phyloP scores from a whole-genome alignment of 2,113 vertebrate species.

The Aspiorhynchus laticeps region DNA sequence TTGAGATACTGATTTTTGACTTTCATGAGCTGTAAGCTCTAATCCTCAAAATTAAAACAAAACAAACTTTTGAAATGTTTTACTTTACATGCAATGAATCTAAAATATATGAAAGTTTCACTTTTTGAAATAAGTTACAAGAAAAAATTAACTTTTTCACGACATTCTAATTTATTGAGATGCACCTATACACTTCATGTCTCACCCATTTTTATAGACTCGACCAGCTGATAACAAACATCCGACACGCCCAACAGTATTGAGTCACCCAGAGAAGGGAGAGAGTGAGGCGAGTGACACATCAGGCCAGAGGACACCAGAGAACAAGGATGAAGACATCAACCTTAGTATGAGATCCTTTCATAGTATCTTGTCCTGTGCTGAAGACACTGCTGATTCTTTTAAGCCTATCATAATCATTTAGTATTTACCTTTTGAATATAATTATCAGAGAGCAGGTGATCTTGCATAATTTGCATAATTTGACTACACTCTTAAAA shows the following conservation, averaged over 20 bases:
- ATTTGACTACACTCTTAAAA: not conserved
- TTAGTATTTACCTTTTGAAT: not conserved
- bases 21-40: no score
- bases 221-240: constrained; percentile 76
- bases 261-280: constrained; percentile 73
- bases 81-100: no score
- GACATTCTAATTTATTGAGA: no score
- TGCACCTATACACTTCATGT: not conserved
- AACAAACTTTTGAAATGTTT: no score
- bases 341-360: constrained; percentile 77
- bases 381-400: not conserved
- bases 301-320: constrained; percentile 63
- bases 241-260: constrained; percentile 82
- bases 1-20: no score
- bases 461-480: not conserved
- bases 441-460: not conserved
- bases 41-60: no score
- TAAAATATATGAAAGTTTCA: no score
- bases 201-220: constrained; percentile 53
- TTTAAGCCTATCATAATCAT: not conserved
- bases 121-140: no score
- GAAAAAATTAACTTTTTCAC: no score
- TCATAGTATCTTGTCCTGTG: not conserved
- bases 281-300: constrained; percentile 70
- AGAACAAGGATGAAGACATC: constrained; percentile 69